phyloP scores from a whole-genome alignment of 2,113 vertebrate species.

The Saccopteryx bilineata region DNA sequence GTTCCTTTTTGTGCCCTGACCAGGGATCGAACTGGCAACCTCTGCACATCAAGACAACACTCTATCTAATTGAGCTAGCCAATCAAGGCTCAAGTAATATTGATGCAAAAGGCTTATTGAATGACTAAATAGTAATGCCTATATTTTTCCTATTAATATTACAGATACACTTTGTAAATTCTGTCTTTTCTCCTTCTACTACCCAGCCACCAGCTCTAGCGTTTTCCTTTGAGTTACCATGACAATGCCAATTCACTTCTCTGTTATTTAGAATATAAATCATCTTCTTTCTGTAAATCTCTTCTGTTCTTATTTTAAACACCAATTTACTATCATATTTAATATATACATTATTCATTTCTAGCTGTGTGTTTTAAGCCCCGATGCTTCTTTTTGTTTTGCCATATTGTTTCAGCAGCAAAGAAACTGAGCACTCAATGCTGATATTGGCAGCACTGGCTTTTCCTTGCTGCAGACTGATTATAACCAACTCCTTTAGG shows the following conservation, averaged over 20 bases:
- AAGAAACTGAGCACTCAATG: conserved; percentile 26
- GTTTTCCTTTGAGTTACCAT: conserved; percentile 76
- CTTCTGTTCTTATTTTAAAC: not conserved
- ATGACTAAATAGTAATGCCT: conserved; percentile 36
- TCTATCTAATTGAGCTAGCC: too few relatives aligned
- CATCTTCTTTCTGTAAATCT: not conserved
- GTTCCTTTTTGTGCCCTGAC: too few relatives aligned
- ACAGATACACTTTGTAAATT: conserved; percentile 79
- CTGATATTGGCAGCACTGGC: conserved; percentile 21
- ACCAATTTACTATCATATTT: not conserved
- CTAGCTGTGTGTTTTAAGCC: not conserved
- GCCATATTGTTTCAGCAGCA: conserved; percentile 30
- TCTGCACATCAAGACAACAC: too few relatives aligned
- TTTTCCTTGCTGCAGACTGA: conserved; percentile 47
- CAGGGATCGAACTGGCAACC: too few relatives aligned
- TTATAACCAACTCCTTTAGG: conserved; percentile 57
- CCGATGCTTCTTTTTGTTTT: conserved; percentile 21
- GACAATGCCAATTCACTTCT: conserved; percentile 63
- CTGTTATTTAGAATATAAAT: not conserved
- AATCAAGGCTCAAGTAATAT: conserved; percentile 26
- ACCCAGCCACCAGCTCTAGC: conserved; percentile 54
- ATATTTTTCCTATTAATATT: conserved; percentile 75
- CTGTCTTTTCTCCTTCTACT: conserved; percentile 67
- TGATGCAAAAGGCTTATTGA: conserved; percentile 67
- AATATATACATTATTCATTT: not conserved